Evolutionary conservation across 2,113 vertebrate genomes (phyloP).

Genomic region (Dicerorhinus sumatrensis): DNA sequence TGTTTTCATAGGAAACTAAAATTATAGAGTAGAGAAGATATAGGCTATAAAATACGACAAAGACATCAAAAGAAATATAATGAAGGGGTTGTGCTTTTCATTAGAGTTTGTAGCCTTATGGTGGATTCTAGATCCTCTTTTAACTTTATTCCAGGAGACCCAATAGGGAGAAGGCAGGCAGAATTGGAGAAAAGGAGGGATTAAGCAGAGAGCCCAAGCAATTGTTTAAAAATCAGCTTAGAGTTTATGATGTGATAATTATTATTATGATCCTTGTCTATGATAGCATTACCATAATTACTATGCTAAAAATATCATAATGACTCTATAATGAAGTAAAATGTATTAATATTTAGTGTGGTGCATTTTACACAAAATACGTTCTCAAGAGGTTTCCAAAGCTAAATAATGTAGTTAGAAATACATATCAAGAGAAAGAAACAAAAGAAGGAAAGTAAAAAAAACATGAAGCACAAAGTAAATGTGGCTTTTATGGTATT

Average conservation of each 20-base stretch:
- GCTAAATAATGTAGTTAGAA: neutral
- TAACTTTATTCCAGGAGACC: constrained; percentile 16
- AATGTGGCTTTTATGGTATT: neutral
- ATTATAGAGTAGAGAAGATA: neutral
- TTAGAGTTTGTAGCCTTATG: neutral
- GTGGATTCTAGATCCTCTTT: neutral
- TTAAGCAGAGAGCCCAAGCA: neutral
- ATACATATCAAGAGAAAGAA: neutral
- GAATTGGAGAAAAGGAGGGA: neutral
- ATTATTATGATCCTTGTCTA: constrained; percentile 5
- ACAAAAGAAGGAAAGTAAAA: neutral
- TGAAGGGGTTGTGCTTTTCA: neutral
- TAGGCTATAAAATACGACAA: neutral
- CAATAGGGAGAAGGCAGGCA: neutral
- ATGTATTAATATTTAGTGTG: constrained; percentile 59
- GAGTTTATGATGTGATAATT: constrained; percentile 25
- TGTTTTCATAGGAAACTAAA: neutral
- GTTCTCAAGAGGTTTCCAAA: neutral
- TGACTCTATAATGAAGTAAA: neutral
- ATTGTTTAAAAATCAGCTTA: constrained; percentile 54
- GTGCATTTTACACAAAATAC: neutral
- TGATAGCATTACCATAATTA: constrained; percentile 52
- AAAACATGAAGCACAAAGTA: neutral
- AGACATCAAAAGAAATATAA: neutral
- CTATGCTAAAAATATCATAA: constrained; percentile 24